Conservation (phyloP, 2,113 vertebrate species). For the Tachysurus fulvidraco region DNA sequence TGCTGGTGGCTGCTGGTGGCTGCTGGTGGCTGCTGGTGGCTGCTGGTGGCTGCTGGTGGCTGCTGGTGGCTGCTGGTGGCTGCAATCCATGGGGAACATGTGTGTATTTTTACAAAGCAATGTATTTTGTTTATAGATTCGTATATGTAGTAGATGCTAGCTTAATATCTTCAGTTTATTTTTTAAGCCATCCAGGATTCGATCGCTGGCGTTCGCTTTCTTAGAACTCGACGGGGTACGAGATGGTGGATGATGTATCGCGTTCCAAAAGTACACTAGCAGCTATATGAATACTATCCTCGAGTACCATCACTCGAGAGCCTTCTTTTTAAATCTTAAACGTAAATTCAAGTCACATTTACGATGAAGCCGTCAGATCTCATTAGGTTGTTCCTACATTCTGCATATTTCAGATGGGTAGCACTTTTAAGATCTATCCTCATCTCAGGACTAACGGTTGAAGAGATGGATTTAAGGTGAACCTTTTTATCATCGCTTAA, state of each 20-base stretch:
- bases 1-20: too few relatives aligned
- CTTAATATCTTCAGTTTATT: neutral
- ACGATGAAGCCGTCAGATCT: neutral
- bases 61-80: too few relatives aligned
- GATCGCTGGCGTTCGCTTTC: neutral
- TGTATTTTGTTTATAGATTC: neutral
- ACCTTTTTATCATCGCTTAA: conserved; percentile 8
- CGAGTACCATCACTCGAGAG: neutral
- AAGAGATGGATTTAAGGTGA: conserved; percentile 23
- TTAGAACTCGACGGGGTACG: neutral
- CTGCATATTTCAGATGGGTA: conserved; percentile 30
- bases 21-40: too few relatives aligned
- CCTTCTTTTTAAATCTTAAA: neutral
- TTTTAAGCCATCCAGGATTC: neutral
- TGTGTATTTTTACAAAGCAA: neutral
- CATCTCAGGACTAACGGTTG: neutral
- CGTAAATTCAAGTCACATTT: neutral
- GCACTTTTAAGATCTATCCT: conserved; percentile 30
- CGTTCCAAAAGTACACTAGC: neutral
- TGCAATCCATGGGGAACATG: too few relatives aligned
- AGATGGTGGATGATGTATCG: neutral
- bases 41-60: too few relatives aligned
- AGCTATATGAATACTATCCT: neutral
- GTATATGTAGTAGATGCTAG: neutral
- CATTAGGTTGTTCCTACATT: neutral